Evolutionary conservation across 2,113 vertebrate genomes (phyloP), one percentile per base, ranked within the genome.

Genomic region (Hypocryptadius cinnamomeus): DNA sequence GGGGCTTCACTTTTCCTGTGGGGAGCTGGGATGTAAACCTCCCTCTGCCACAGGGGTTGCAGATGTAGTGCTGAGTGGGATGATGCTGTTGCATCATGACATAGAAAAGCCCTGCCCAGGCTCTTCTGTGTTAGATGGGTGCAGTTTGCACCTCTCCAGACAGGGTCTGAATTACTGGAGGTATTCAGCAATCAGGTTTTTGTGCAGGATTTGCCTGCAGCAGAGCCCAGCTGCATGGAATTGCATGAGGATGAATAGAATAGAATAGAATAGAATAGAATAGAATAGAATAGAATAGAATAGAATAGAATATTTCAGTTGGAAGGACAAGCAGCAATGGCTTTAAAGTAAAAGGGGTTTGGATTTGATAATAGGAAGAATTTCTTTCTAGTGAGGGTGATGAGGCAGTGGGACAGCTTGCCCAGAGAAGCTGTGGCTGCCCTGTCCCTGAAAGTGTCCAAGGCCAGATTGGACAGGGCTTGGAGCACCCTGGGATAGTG

Each of bases 71-170:
- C 45, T 39, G 60, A 66, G 21, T 2, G 1, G 65, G 73, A 28
- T 3, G n/a, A 33, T 45, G 78, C 56, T 85, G 0, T 51, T 2
- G 0, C 44, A 8, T 30, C 0, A 1, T 3, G 4, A 13, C 2
- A 0, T 5, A 25, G 28, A 21, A 57, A 33, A 92, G 13, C 37
- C 39, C 85, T 85, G 21, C 23, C 31, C 44, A 74, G 50, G 15
- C 27, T 73, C 4, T 69, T 39, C 54, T 4, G 0, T 73, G 44
- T 39, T 25, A 40, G 7, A 5, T 13, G 23, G 39, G 33, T 59
- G 76, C 54, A 48, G 50, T 72, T 28, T 72, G 48, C 30, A 22
- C 5, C 35, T 71, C 40, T 79, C 44, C 40, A 76, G 66, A 10
- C 35, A 50, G 47, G 15, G 15, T 40, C 30, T 0, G 0, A 21